phyloP scores from a whole-genome alignment of 1,140 invertebrate genomes.

The Drosophila grimshawi region DNA sequence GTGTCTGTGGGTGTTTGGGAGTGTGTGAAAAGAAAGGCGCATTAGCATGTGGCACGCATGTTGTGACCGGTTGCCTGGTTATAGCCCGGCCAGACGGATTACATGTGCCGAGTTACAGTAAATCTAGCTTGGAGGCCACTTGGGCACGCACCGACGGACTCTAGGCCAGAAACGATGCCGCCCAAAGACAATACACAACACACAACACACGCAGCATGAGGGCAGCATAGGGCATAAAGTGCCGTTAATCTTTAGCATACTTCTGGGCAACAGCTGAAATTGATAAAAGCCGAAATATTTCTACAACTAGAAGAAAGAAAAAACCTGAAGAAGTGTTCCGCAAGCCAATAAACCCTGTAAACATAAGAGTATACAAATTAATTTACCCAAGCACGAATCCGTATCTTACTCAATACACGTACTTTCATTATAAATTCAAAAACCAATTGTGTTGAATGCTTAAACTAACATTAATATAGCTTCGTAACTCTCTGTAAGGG shows the following conservation, averaged over 20 bases:
- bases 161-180: conserved; percentile 51
- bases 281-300: conserved; percentile 13
- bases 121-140: conserved; percentile 66
- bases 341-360: too few relatives aligned
- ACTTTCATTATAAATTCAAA: too few relatives aligned
- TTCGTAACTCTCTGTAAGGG: too few relatives aligned
- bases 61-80: conserved; percentile 1
- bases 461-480: too few relatives aligned
- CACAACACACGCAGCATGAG: not conserved
- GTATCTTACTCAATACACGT: too few relatives aligned
- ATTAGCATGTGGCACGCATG: conserved; percentile 21
- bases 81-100: conserved; percentile 41
- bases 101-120: conserved; percentile 53
- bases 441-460: too few relatives aligned
- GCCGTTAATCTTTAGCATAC: conserved; percentile 22
- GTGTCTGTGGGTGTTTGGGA: too few relatives aligned
- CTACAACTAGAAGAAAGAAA: too few relatives aligned
- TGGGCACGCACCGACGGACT: conserved; percentile 63
- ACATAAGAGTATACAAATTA: too few relatives aligned
- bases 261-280: not conserved
- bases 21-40: conserved; percentile 14
- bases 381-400: too few relatives aligned
- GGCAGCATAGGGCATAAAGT: too few relatives aligned
- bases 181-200: conserved; percentile 50
- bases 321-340: too few relatives aligned